A percentile compares a stretch with the other conserved stretches of the same genome.
Evolutionary conservation across 2,888 invertebrate species (phyloP).

Genomic region (Vesta saturnalis): DNA sequence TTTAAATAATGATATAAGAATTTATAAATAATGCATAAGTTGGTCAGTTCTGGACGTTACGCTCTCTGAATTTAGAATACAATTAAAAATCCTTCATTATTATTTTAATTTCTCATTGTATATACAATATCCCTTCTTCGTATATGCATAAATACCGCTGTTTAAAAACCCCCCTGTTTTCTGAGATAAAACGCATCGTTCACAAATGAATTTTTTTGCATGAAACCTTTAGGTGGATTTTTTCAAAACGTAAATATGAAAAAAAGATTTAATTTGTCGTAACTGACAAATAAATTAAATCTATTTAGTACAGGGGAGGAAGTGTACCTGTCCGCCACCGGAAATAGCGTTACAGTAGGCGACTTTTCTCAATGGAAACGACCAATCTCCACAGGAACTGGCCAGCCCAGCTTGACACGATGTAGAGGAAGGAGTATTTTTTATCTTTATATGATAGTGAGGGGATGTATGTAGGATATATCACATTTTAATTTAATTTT

Average conservation of each 20-base stretch:
- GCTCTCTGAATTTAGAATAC: constrained; percentile 51
- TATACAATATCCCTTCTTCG: constrained; percentile 53
- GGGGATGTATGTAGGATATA: neutral
- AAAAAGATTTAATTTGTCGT: constrained; percentile 5
- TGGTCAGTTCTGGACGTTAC: constrained; percentile 46
- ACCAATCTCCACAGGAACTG: constrained; percentile 59
- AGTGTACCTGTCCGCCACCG: constrained; percentile 54
- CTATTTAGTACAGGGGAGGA: constrained; percentile 43
- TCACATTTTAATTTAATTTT: no score
- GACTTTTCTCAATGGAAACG: constrained; percentile 58
- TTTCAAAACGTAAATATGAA: neutral
- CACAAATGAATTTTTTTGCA: neutral
- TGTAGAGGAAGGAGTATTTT: constrained; percentile 55
- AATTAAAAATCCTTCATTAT: constrained; percentile 58
- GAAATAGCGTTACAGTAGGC: constrained; percentile 58
- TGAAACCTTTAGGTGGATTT: neutral
- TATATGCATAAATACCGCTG: constrained; percentile 33
- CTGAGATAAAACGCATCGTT: constrained; percentile 6
- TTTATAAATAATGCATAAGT: constrained; percentile 34
- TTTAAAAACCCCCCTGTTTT: neutral
- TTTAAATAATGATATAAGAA: constrained; percentile 34
- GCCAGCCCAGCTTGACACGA: constrained; percentile 48
- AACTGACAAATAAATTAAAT: constrained; percentile 34
- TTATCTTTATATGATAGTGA: constrained; percentile 40
- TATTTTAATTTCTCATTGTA: constrained; percentile 50